Evolutionary conservation across 2,888 invertebrate species (phyloP).

Genomic region (Zaprionus obscuricornis): DNA sequence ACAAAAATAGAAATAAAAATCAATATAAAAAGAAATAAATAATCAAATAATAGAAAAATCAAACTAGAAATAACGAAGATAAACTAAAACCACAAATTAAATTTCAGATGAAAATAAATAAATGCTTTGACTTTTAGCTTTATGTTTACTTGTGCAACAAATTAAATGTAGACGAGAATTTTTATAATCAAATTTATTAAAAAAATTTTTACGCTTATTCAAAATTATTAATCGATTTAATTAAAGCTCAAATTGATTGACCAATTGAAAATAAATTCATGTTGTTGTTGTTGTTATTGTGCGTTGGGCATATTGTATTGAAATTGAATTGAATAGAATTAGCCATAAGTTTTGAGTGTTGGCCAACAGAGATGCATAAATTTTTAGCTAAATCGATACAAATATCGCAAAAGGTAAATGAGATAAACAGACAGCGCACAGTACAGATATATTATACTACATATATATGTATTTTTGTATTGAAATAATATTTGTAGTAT

Average conservation of each 20-base stretch:
- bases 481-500: conserved; percentile 35
- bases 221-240: conserved; percentile 19
- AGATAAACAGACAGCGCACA: conserved; percentile 7
- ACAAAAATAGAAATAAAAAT: too few species aligned
- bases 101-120: too few species aligned
- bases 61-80: too few species aligned
- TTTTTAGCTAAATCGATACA: conserved; percentile 37
- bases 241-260: conserved; percentile 11
- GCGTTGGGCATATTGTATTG: conserved; percentile 2
- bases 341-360: conserved; percentile 20
- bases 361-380: conserved; percentile 30
- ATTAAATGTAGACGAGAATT: conserved; percentile 28
- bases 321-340: not conserved
- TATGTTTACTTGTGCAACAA: not conserved
- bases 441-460: conserved; percentile 19
- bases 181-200: not conserved
- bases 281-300: too few species aligned
- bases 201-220: not conserved
- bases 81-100: too few species aligned
- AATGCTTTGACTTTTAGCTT: not conserved
- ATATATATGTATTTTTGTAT: conserved; percentile 10
- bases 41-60: too few species aligned
- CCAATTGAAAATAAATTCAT: conserved; percentile 9
- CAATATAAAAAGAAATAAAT: too few species aligned
- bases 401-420: conserved; percentile 15